Conservation (phyloP, 2,888 invertebrate species). For the Campoletis raptor region DNA sequence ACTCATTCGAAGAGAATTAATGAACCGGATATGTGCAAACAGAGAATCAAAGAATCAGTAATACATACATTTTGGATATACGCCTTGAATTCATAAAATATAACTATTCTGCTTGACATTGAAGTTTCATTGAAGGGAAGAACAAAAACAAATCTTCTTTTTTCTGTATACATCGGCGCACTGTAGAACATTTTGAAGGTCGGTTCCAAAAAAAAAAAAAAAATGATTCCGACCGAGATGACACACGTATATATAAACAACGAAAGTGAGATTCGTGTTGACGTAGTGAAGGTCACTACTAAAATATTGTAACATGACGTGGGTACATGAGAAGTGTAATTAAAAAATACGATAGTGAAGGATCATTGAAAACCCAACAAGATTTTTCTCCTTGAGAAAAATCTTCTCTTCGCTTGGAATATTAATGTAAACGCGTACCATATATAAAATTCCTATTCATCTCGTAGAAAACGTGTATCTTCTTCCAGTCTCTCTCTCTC, state of each 20-base stretch:
- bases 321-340: conserved; percentile 46
- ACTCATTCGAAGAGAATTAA: not conserved
- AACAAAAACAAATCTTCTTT: not conserved
- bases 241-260: not conserved
- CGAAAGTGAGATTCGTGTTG: conserved; percentile 23
- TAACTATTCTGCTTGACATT: not conserved
- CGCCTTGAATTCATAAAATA: not conserved
- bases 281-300: not conserved
- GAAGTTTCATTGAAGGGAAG: not conserved
- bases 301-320: conserved; percentile 27
- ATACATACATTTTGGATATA: not conserved
- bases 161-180: not conserved
- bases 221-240: not conserved
- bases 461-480: not conserved
- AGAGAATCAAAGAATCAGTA: not conserved
- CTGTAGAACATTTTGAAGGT: not conserved
- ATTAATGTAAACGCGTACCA: not conserved
- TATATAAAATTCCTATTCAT: conserved; percentile 13
- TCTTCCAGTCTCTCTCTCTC: not conserved
- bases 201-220: not conserved
- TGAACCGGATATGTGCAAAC: not conserved
- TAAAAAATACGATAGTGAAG: conserved; percentile 27
- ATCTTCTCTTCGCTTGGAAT: conserved; percentile 7
- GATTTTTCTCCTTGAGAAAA: conserved; percentile 54
- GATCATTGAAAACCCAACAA: conserved; percentile 28